These are phyloP conservation scores for Eupithecia subfuscata DNA, from an alignment of 2,888 invertebrate species.

Conservation along the genomic window DNA sequence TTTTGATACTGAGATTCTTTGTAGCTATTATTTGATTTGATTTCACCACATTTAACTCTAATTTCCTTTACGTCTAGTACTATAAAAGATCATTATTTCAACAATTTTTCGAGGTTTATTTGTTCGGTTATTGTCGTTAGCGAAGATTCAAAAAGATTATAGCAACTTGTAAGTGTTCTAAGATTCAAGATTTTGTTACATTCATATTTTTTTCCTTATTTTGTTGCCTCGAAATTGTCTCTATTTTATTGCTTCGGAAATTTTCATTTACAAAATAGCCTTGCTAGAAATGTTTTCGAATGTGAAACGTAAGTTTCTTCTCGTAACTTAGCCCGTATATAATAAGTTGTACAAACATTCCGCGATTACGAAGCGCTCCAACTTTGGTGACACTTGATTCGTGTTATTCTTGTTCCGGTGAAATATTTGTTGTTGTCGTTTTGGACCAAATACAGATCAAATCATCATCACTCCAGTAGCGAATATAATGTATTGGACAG, in stretches of 20 bases:
- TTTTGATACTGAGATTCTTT: background rate
- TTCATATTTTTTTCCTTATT: background rate
- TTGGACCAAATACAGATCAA: background rate
- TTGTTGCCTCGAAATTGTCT: background rate
- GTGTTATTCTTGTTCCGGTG: slow-evolving; percentile 24
- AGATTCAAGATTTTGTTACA: background rate
- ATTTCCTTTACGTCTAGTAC: background rate
- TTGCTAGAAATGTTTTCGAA: slow-evolving; percentile 7
- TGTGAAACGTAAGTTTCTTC: slow-evolving; percentile 28
- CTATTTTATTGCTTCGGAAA: background rate
- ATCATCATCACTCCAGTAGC: background rate
- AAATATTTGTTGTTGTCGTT: background rate
- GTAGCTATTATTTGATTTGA: background rate
- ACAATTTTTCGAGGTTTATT: too few species aligned
- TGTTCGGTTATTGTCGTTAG: background rate
- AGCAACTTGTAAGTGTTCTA: background rate
- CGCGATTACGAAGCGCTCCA: slow-evolving; percentile 35
- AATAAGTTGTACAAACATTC: slow-evolving; percentile 39
- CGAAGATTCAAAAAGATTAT: background rate
- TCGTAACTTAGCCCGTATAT: slow-evolving; percentile 31
- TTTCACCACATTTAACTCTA: background rate
- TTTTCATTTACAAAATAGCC: background rate
- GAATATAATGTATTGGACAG: too few species aligned
- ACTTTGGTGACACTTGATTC: slow-evolving; percentile 30
- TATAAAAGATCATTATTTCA: too few species aligned